Evolutionary conservation across 2,797 vertebrate genomes (phyloP), one percentile per base, ranked within the genome.

Genomic region (Crenichthys baileyi): DNA sequence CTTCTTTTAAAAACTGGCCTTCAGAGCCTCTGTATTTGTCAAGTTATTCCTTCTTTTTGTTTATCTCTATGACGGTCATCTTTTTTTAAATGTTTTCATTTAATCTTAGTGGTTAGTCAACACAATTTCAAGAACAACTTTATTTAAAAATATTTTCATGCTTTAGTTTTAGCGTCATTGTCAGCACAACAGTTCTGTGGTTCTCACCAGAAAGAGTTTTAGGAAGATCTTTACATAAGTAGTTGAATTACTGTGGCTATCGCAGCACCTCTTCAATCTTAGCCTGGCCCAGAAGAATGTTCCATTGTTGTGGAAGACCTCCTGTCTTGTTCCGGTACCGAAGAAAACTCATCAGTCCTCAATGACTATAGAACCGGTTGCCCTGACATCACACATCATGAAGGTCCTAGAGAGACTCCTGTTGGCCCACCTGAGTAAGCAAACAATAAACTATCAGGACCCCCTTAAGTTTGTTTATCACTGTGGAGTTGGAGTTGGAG

Each of bases 131-230:
- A 73, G 20, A 72, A 56, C 5, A 53, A 31, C 29, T 78, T 76
- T 76, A 79, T 86, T 88, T 84, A 77, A 82, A 81, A 74, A 60
- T 73, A 15, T 56, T 58, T 73, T 83, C 58, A 72, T 41, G 60
- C 67, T 68, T 73, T n/a, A 67, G 9, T 22, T 56, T 58, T 31
- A 63, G 77, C 55, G 4, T 78, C 39, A 53, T 41, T 77, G 77
- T 70, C 58, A 50, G 50, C 75, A 63, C 41, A 55, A 53, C n/a
- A 78, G 78, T 58, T 24, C 31, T 55, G 4, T 16, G 60, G 41
- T 84, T n/a, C 77, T 65, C 41, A 60, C 55, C 46, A 70, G 9
- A 13, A 68, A 77, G 13, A 46, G 41, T 75, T 74, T 77, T 51
- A 61, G 5, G 63, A 39, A 18, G 79, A 79, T 79, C 26, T 36